Evolutionary conservation across 2,888 invertebrate species (phyloP), one percentile per base, ranked within the genome.

Genomic region (Trisateles emortualis): DNA sequence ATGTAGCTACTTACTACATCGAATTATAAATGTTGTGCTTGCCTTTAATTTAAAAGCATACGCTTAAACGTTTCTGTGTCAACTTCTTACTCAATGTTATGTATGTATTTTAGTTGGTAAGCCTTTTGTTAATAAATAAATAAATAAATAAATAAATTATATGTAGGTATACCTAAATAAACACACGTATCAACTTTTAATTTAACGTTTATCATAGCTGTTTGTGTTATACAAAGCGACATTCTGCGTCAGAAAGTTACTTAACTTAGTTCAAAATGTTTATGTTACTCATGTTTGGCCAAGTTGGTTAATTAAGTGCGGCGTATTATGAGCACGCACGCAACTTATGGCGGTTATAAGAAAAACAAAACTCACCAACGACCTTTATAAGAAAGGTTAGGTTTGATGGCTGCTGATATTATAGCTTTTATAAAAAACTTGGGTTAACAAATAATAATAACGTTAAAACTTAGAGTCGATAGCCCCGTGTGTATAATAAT

Each of bases 291-390:
- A 74, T 85, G 85, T 87, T 83, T 83, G 76, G 74, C 74, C 76
- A 81, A 85, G 81, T 77, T 76, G 53, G 76, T 82, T 87, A 86
- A 88, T 87, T 87, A 87, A 83, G 78, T 74, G 72, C 68, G 78
- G 68, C 68, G 68, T 81, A 79, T 84, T 80, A 82, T 76, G 78
- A 72, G 78, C 88, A 89, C 88, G 88, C 88, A 86, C 84, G 78
- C 70, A 55, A 78, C 68, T 76, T 76, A 76, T 64, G 65, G 70
- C 52, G 70, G 68, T 58, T 57, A 52, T 60, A 82, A 82, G 81
- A 79, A 83, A 81, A 86, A 84, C 82, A 76, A 73, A 80, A 71
- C 66, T 66, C 26, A 49, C 59, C 46, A 48, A 70, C 66, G 48
- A 47, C 55, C 55, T 64, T 61, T 48, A 47, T 58, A 48, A 49